A percentile compares a stretch with the other conserved stretches of the same genome.
Evolutionary conservation across 2,797 vertebrate species (phyloP).

Genomic region (Malurus leucopterus): DNA sequence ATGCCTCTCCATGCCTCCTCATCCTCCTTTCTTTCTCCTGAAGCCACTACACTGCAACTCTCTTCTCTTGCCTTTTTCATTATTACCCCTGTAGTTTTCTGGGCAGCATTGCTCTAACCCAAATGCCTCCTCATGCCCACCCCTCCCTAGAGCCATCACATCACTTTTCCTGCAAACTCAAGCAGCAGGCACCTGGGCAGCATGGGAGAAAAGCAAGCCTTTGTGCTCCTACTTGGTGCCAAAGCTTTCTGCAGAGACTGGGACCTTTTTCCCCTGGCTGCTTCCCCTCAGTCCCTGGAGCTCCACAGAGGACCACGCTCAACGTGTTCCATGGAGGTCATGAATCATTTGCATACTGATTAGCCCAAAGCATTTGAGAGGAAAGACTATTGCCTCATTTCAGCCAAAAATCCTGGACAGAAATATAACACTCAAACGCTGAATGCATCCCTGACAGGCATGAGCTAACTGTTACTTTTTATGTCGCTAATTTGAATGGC

Average conservation of each 20-base stretch:
- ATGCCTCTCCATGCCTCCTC: not conserved
- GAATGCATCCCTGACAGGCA: not conserved
- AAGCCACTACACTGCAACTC: not conserved
- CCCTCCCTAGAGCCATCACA: not conserved
- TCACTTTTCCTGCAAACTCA: not conserved
- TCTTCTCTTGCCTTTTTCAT: not conserved
- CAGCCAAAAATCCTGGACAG: not conserved
- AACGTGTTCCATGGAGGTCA: rapidly evolving
- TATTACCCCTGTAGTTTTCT: not conserved
- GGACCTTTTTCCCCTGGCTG: not conserved
- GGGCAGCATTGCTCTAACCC: not conserved
- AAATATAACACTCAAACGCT: not conserved
- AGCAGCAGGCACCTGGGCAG: not conserved
- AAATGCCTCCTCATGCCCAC: not conserved
- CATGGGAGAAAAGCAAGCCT: not conserved
- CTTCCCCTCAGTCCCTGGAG: not conserved
- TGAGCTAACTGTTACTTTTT: not conserved
- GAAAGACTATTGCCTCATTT: not conserved
- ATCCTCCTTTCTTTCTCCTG: not conserved
- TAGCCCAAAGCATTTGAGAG: not conserved
- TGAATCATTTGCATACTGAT: not conserved
- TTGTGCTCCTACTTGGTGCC: rapidly evolving
- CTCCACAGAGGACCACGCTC: not conserved
- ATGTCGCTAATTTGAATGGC: not conserved
- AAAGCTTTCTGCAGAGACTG: not conserved